A percentile compares a stretch with the other conserved stretches of the same genome.
Conservation (phyloP, 1,140 invertebrate species). For the Campoletis sonorensis region DNA sequence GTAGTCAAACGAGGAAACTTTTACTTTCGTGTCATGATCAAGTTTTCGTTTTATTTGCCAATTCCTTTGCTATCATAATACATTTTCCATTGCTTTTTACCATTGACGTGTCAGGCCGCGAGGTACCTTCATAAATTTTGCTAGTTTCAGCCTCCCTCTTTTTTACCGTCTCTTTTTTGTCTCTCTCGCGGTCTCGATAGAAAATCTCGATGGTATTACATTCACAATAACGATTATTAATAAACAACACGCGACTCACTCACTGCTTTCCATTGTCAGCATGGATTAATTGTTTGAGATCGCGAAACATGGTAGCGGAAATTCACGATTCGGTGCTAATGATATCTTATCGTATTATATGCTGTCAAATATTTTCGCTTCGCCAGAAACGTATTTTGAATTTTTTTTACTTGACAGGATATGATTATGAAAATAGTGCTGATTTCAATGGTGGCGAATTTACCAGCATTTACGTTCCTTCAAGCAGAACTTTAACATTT, state of each 20-base stretch:
- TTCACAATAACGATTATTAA: constrained; percentile 26
- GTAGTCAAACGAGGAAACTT: constrained; percentile 17
- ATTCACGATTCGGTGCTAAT: not conserved
- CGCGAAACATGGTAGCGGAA: constrained; percentile 3
- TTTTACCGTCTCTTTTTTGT: not conserved
- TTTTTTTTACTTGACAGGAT: not conserved
- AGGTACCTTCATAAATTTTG: constrained; percentile 9
- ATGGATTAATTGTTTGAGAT: not conserved
- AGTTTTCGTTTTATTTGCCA: constrained; percentile 32
- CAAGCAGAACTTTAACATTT: too few relatives aligned
- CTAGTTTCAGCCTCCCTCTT: not conserved
- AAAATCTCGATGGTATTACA: constrained; percentile 17
- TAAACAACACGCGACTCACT: not conserved
- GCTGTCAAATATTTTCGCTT: not conserved
- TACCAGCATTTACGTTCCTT: too few relatives aligned
- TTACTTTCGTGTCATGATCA: constrained; percentile 19
- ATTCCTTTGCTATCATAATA: constrained; percentile 19
- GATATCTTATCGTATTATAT: not conserved
- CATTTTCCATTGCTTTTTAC: constrained; percentile 16
- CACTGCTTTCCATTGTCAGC: constrained; percentile 12
- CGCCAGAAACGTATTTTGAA: not conserved
- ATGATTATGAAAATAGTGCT: not conserved
- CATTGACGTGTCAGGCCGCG: constrained; percentile 1
- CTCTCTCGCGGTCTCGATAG: not conserved
- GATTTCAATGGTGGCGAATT: not conserved